These are phyloP conservation scores for Leptinotarsa texana DNA, from an alignment of 1,140 invertebrate genomes.

Conservation along the genomic window DNA sequence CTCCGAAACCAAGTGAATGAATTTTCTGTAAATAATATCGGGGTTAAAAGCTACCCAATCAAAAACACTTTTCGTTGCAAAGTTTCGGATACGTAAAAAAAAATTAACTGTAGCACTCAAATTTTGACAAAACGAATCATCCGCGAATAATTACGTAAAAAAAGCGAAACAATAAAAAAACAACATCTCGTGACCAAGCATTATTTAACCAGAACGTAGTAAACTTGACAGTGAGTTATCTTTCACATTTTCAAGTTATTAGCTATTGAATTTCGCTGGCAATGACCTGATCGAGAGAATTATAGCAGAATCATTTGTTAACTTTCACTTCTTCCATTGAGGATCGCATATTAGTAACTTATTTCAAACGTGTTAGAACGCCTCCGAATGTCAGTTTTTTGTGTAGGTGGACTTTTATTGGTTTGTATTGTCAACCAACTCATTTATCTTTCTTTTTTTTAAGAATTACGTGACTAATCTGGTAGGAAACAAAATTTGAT, in stretches of 20 bases:
- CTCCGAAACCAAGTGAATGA: no score
- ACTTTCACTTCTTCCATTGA: slow-evolving; percentile 8
- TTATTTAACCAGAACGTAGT: slow-evolving; percentile 3
- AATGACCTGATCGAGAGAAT: slow-evolving; percentile 26
- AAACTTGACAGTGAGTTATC: slow-evolving; percentile 32
- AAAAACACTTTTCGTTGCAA: background rate
- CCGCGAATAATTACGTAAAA: background rate
- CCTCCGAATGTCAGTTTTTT: background rate
- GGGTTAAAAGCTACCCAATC: no score
- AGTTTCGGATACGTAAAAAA: background rate
- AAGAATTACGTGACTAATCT: no score
- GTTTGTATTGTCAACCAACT: background rate
- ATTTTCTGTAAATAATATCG: no score
- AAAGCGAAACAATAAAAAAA: background rate
- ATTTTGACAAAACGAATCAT: background rate
- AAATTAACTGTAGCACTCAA: background rate
- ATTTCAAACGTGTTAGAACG: background rate
- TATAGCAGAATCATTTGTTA: background rate
- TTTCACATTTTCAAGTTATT: slow-evolving; percentile 15
- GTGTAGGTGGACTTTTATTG: background rate
- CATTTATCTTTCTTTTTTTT: background rate
- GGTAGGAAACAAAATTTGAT: no score
- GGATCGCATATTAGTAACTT: background rate
- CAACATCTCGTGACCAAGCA: background rate
- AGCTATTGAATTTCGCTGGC: slow-evolving; percentile 31